A percentile compares a stretch with the other conserved stretches of the same genome.
phyloP scores from a whole-genome alignment of 2,113 vertebrate genomes.

The Hirundichthys speculiger region DNA sequence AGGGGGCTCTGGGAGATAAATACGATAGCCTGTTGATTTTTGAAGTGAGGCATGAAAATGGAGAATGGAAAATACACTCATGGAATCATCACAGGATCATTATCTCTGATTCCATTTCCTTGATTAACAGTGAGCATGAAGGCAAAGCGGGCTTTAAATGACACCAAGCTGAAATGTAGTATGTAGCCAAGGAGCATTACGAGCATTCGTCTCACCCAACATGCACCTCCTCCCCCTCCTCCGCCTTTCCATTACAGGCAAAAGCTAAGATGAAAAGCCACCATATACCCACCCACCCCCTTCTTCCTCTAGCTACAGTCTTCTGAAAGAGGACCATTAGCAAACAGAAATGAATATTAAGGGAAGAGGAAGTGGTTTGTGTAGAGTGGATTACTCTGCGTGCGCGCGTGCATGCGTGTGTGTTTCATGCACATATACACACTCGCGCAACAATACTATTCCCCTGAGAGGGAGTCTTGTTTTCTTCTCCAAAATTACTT shows the following conservation, averaged over 20 bases:
- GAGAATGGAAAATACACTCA: slow-evolving; percentile 21
- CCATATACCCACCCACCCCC: slow-evolving; percentile 52
- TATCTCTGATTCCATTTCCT: slow-evolving; percentile 56
- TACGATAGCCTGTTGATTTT: slow-evolving; percentile 21
- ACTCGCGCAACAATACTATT: slow-evolving; percentile 17
- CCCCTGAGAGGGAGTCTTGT: slow-evolving; percentile 39
- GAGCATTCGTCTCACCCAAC: slow-evolving; percentile 69
- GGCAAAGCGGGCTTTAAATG: slow-evolving; percentile 59
- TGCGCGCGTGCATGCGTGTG: slow-evolving; percentile 16
- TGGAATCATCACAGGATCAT: slow-evolving; percentile 23
- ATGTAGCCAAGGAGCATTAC: slow-evolving; percentile 49
- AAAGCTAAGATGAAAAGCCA: slow-evolving; percentile 69
- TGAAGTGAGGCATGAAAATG: slow-evolving; percentile 17
- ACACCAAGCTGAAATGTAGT: slow-evolving; percentile 54
- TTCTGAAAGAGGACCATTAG: slow-evolving; percentile 62
- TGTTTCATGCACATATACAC: slow-evolving; percentile 9
- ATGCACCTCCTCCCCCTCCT: slow-evolving; percentile 32
- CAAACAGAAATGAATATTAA: slow-evolving; percentile 66
- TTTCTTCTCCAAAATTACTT: slow-evolving; percentile 49
- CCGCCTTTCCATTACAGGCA: slow-evolving; percentile 73
- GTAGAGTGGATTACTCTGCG: slow-evolving; percentile 33
- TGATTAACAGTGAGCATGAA: slow-evolving; percentile 55
- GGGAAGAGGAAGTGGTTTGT: slow-evolving; percentile 30
- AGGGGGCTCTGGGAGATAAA: slow-evolving; percentile 29
- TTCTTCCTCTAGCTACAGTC: slow-evolving; percentile 48